These are phyloP conservation scores for Chaetogeoica ovagalla DNA, from an alignment of 2,888 invertebrate genomes.

Conservation along the genomic window DNA sequence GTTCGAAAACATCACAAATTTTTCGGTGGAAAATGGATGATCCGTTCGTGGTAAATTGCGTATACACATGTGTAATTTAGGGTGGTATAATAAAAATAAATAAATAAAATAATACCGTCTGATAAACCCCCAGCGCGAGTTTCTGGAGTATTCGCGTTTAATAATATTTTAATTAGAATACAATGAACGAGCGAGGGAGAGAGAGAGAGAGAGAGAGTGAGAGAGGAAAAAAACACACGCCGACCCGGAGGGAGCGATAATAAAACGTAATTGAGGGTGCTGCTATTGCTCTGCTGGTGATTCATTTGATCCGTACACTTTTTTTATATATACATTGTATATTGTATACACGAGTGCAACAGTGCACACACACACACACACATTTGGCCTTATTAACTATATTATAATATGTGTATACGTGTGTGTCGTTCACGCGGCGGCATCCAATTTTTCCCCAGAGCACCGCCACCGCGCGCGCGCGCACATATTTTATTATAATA, in stretches of 20 bases:
- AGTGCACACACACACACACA: constrained; percentile 14
- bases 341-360: neutral
- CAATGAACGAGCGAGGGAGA: constrained; percentile 21
- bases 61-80: too few species aligned
- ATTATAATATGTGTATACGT: neutral
- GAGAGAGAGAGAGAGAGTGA: too few species aligned
- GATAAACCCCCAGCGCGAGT: neutral
- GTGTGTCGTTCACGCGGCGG: constrained; percentile 47
- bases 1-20: too few species aligned
- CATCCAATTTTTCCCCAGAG: constrained; percentile 17
- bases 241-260: constrained; percentile 50
- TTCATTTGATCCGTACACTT: constrained; percentile 49
- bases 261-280: constrained; percentile 52
- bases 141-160: constrained; percentile 22
- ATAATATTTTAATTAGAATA: constrained; percentile 51
- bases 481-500: too few species aligned
- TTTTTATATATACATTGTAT: constrained; percentile 7
- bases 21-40: too few species aligned
- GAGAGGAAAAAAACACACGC: neutral
- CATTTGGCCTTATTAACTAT: constrained; percentile 48
- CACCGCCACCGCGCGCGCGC: neutral
- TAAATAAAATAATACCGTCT: neutral
- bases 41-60: too few species aligned
- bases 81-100: neutral
- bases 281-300: constrained; percentile 22